These are phyloP conservation scores for Argyra leucocephala DNA, from an alignment of 2,888 invertebrate species.

Conservation along the genomic window DNA sequence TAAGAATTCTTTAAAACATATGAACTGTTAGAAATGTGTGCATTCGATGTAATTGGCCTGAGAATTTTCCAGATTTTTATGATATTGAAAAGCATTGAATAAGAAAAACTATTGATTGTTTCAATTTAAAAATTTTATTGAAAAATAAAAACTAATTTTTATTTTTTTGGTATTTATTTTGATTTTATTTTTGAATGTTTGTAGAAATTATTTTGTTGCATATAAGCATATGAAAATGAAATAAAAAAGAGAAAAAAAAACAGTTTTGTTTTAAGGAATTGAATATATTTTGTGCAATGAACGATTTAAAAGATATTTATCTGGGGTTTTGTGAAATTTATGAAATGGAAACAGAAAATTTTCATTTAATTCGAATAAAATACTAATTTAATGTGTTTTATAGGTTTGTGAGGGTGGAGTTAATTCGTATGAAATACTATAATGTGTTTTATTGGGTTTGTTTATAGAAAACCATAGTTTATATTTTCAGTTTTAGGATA, in stretches of 20 bases:
- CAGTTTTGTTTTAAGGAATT: not conserved
- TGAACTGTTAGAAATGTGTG: not conserved
- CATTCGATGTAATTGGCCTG: slow-evolving; percentile 1
- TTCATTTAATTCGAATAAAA: not conserved
- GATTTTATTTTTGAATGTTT: not conserved
- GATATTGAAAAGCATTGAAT: not conserved
- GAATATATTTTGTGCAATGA: not conserved
- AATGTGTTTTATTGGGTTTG: no score
- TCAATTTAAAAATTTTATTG: not conserved
- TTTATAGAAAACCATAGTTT: no score
- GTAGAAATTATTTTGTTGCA: not conserved
- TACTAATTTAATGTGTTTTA: no score
- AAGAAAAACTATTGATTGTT: not conserved
- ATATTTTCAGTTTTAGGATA: no score
- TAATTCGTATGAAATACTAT: no score
- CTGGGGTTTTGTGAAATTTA: not conserved
- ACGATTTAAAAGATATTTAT: not conserved
- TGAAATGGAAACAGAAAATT: not conserved
- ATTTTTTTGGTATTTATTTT: no score
- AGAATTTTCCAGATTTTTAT: slow-evolving; percentile 3
- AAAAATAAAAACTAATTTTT: not conserved
- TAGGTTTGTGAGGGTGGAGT: no score
- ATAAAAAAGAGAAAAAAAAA: not conserved
- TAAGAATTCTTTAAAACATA: not conserved
- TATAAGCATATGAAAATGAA: not conserved